Base-by-base conservation (phyloP, 92 coral and sea anemone species). In the Porites rus region DNA sequence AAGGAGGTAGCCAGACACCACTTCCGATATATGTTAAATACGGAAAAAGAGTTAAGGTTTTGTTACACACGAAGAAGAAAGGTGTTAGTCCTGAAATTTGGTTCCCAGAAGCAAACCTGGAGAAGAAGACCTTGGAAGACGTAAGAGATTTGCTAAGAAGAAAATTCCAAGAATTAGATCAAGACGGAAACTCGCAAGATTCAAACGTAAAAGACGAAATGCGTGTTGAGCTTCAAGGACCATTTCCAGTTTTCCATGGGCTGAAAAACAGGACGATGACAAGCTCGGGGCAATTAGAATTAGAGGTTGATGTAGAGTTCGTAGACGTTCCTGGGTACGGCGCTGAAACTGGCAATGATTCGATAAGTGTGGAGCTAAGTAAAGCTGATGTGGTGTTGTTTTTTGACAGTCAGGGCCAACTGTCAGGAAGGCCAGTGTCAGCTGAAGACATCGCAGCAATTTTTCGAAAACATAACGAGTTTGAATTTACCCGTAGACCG, bases 311-410 rank as follows among this genome's bases (percentile, higher is more conserved):
- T 81, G 87, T 90, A 16, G 84, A 90, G 43, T 80, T 90, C 51
- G 81, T 90, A 3, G 93, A 90, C 69, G 68, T 90, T 3, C 93
- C 93, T 7, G 93, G 93, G 18, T 24, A 43, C 7, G 93, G 93
- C 19, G 90, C 75, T 28, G 31, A 70, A 59, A 61, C 7, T 56
- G 93, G 93, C 14, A 71, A 91, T 14, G 80, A 85, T 13, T 71
- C 78, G 12, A 91, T 91, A 7, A 69, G 38, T 25, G 64, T 16
- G 9, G 84, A 82, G 13, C 60, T 91, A 10, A 79, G 71, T 66
- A 72, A 76, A 51, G 88, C 93, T 67, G 80, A 91, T 76, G 51
- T 86, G 19, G 75, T 91, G 18, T 25, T 91, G 72, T 76, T 91
- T 61, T 91, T 87, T 72, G 64, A 81, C 19, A 63, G 79, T 46